These are phyloP conservation scores for Heliocidaris erythrogramma DNA, from an alignment of 35 echinoderm and acorn worm species.

Conservation along the genomic window DNA sequence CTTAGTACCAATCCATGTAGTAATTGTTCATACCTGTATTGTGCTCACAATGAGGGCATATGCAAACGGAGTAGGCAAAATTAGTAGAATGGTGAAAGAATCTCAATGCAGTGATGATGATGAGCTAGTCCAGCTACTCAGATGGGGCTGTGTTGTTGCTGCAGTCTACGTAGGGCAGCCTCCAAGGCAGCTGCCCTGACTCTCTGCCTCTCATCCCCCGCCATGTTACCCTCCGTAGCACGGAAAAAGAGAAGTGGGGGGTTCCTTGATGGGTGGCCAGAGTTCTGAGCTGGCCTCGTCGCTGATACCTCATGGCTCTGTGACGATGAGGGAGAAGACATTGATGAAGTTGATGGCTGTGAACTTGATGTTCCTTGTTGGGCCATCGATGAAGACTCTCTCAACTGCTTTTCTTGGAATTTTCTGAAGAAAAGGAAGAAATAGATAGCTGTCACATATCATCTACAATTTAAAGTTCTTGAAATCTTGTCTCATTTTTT, in stretches of 20 bases:
- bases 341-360: constrained; percentile 38
- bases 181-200: constrained; percentile 40
- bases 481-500: background rate
- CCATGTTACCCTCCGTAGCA: background rate
- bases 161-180: constrained; percentile 57
- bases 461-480: background rate
- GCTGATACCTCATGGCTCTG: constrained; percentile 51
- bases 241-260: background rate
- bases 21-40: background rate
- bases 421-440: constrained; percentile 35
- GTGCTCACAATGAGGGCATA: background rate
- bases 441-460: background rate
- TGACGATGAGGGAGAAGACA: background rate
- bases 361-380: background rate
- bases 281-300: background rate
- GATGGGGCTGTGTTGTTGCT: constrained; percentile 40
- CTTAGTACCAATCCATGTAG: background rate
- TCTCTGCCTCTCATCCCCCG: constrained; percentile 37
- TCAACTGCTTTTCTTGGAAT: constrained; percentile 59
- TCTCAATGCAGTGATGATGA: background rate
- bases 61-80: background rate
- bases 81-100: background rate
- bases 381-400: background rate
- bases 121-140: background rate
- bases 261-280: background rate